phyloP scores from a whole-genome alignment of 2,888 invertebrate genomes.

The Horisme vitalbata region DNA sequence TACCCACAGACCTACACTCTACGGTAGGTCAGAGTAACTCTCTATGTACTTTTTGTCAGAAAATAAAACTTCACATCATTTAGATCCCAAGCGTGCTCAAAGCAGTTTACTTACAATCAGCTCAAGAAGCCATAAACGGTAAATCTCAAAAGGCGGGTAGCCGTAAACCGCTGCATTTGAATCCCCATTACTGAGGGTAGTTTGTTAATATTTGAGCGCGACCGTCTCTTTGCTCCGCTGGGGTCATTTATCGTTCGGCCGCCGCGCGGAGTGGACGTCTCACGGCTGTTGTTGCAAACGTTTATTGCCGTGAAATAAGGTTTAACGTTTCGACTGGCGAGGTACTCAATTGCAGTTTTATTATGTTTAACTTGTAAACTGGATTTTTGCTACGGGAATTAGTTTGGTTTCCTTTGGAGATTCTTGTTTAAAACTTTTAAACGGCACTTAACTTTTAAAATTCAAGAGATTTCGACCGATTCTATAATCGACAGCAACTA shows the following conservation, averaged over 20 bases:
- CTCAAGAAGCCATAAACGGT: conserved; percentile 32
- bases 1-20: no score
- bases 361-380: conserved; percentile 20
- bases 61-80: conserved; percentile 14
- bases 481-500: no score
- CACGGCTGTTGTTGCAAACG: conserved; percentile 46
- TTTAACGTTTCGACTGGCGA: conserved; percentile 31
- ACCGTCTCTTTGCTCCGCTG: conserved; percentile 54
- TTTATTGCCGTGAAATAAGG: conserved; percentile 48
- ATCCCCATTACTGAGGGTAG: conserved; percentile 63
- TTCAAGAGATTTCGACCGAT: no score
- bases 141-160: conserved; percentile 43
- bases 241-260: conserved; percentile 63
- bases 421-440: conserved; percentile 3
- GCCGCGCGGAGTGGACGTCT: conserved; percentile 55
- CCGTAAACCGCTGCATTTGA: conserved; percentile 62
- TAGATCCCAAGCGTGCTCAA: conserved; percentile 19
- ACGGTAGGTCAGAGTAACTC: conserved; percentile 5
- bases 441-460: background rate
- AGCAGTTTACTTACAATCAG: conserved; percentile 36
- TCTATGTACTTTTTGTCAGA: no score
- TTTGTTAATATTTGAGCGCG: conserved; percentile 76
- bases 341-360: conserved; percentile 25
- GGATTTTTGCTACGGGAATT: background rate
- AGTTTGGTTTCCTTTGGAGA: background rate